Evolutionary conservation across 2,113 vertebrate genomes (phyloP), one percentile per base, ranked within the genome.

Genomic region (Rissa tridactyla): DNA sequence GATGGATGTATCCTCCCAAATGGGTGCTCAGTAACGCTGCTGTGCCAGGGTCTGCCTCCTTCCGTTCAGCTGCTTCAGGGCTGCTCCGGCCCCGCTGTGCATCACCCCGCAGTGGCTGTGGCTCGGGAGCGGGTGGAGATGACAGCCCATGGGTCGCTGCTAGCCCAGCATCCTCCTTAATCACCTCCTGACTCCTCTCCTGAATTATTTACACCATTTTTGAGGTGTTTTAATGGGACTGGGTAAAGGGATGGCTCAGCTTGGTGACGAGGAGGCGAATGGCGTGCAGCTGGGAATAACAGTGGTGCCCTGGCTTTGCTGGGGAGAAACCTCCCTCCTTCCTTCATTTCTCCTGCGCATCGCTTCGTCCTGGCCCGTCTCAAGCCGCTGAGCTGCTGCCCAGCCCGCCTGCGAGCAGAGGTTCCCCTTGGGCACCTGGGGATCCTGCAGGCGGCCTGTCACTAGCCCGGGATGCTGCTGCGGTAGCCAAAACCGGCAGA

Each of bases 341-440:
- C 83, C 54, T 75, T 27, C 77, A 4, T 10, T 23, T 49, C 46
- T 65, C 40, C 82, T 58, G n/a, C 0, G 0, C 1, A 2, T 42
- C 2, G 1, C 58, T 72, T 46, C 54, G 13, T 38, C 36, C 54
- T 86, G 73, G 13, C 38, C 60, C 61, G n/a, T 2, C 78, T 58
- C 66, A 76, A 13, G 55, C 42, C 12, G 1, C 64, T 15, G 58
- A 72, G 64, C 64, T 73, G n/a, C 60, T 23, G 8, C 72, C 32
- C 0, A 1, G 10, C 40, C 8, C 69, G 64, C 25, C 55, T 1
- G 1, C 0, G 0, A 42, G 73, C 60, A 58, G 62, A 62, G 30
- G 22, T 55, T 29, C n/a, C 44, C 44, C 42, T 26, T 1, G 30
- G 36, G 15, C 32, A 2, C 0, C 3, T 6, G 19, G 57, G 44